Conservation (phyloP, 2,797 vertebrate genomes). For the Melopsittacus undulatus region DNA sequence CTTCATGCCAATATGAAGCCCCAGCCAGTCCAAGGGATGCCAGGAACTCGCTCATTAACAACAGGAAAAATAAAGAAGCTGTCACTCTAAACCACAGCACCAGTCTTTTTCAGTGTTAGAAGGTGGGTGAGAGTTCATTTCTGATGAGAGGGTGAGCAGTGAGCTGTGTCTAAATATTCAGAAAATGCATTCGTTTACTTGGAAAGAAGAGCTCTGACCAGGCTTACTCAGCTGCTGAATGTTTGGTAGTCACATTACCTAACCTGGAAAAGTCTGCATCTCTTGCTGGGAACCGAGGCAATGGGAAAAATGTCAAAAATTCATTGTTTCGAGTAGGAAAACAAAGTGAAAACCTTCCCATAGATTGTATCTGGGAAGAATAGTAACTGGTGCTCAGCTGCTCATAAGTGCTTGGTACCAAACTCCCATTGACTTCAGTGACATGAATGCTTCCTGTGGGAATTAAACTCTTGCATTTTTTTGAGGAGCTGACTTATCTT, state of each 20-base stretch:
- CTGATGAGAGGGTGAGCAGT: background rate
- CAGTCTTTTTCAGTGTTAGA: background rate
- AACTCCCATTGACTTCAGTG: background rate
- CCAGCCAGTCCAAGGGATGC: background rate
- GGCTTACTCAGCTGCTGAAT: background rate
- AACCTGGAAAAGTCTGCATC: background rate
- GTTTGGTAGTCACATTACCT: background rate
- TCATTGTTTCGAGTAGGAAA: background rate
- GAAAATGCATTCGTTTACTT: background rate
- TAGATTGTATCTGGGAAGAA: background rate
- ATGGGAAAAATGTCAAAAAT: constrained; percentile 10
- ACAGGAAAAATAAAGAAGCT: background rate
- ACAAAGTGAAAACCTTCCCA: background rate
- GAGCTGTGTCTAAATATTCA: background rate
- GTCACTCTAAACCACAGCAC: background rate
- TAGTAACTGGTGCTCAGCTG: background rate
- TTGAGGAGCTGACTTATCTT: background rate
- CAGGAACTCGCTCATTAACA: rapidly evolving
- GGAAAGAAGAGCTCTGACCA: background rate
- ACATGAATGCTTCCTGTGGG: background rate
- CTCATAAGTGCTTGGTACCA: background rate
- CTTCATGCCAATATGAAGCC: rapidly evolving
- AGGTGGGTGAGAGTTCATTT: background rate
- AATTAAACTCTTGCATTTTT: background rate
- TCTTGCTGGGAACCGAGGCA: background rate